phyloP scores from a whole-genome alignment of 2,888 invertebrate genomes.

The Latrodectus hesperus region DNA sequence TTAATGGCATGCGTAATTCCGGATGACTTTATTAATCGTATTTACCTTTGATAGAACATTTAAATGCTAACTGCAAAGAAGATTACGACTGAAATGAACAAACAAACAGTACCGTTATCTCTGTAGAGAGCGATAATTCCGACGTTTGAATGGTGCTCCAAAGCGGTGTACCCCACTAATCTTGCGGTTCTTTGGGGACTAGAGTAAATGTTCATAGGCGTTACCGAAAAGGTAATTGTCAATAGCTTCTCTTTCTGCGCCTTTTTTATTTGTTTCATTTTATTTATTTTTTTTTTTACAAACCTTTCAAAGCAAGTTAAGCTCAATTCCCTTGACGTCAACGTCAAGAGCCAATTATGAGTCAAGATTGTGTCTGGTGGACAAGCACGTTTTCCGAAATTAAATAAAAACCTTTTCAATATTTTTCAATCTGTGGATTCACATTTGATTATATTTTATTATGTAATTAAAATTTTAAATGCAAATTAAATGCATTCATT shows the following conservation, averaged over 20 bases:
- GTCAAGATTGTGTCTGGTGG: conserved; percentile 30
- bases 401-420: conserved; percentile 1
- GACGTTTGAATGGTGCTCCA: conserved; percentile 9
- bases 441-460: too few relatives aligned
- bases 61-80: conserved; percentile 53
- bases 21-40: conserved; percentile 60
- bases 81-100: conserved; percentile 38
- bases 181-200: conserved; percentile 63
- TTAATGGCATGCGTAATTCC: conserved; percentile 58
- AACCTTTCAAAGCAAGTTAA: conserved; percentile 19
- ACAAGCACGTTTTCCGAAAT: conserved; percentile 15
- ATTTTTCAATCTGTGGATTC: too few relatives aligned
- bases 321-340: conserved; percentile 29
- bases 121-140: conserved; percentile 28
- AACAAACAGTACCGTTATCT: conserved; percentile 53
- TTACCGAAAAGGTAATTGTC: conserved; percentile 44
- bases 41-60: conserved; percentile 57
- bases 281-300: conserved; percentile 12
- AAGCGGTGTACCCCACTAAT: conserved; percentile 43
- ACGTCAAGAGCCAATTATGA: conserved; percentile 31
- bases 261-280: conserved; percentile 5
- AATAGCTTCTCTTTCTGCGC: conserved; percentile 24
- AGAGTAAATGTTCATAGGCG: conserved; percentile 30
- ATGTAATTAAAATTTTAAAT: too few relatives aligned
- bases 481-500: too few relatives aligned